These are phyloP conservation scores for Catagonus wagneri DNA, from an alignment of 2,113 vertebrate genomes.

Conservation along the genomic window DNA sequence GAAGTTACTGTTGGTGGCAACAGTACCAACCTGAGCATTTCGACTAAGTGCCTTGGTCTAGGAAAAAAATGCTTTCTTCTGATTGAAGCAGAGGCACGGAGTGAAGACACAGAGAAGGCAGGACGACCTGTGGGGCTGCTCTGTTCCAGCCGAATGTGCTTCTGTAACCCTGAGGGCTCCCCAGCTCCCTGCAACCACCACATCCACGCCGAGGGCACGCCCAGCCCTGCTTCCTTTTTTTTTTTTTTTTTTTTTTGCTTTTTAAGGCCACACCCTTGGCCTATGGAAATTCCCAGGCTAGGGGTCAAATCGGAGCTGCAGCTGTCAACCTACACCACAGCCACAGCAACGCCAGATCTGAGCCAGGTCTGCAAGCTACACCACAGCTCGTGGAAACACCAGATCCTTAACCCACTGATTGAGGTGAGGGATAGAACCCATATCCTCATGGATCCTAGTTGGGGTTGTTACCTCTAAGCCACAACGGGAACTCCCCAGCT, in stretches of 20 bases:
- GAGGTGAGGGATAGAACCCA: too few species aligned
- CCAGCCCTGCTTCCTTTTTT: neutral
- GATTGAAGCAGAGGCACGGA: neutral
- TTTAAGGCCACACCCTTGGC: too few species aligned
- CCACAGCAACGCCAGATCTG: too few species aligned
- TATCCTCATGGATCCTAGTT: too few species aligned
- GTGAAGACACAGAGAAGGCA: neutral
- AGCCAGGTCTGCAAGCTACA: too few species aligned
- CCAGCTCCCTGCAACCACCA: neutral
- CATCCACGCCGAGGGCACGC: neutral
- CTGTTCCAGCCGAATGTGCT: neutral
- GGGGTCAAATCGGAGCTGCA: too few species aligned
- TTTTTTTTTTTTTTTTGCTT: neutral
- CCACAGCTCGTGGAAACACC: too few species aligned
- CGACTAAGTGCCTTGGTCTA: too few species aligned
- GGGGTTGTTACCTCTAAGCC: too few species aligned
- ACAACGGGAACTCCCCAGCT: neutral
- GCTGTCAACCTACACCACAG: too few species aligned
- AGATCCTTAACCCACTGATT: too few species aligned
- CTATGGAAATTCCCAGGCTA: too few species aligned
- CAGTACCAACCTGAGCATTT: neutral
- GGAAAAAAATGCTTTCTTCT: neutral
- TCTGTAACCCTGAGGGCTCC: accelerated
- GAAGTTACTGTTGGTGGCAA: neutral
- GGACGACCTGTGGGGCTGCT: neutral